Evolutionary conservation across 1,140 invertebrate genomes (phyloP).

Genomic region (Cyphomyrmex costatus): DNA sequence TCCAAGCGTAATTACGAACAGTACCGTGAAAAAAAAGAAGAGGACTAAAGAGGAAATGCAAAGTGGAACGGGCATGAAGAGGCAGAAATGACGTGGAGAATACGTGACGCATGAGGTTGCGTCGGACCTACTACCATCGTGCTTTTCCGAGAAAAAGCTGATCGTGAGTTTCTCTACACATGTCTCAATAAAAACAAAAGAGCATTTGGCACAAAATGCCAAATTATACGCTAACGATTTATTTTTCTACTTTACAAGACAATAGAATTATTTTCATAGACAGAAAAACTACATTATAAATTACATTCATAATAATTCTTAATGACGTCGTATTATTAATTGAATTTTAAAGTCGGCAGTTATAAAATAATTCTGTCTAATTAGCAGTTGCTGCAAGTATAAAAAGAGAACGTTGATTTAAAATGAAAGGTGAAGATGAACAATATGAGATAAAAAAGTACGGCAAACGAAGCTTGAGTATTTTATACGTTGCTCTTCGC

Average conservation of each 20-base stretch:
- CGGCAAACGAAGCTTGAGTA: not conserved
- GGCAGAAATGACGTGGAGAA: conserved; percentile 52
- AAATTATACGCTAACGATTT: not conserved
- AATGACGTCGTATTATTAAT: conserved; percentile 17
- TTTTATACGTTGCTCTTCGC: not conserved
- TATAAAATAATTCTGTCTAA: conserved; percentile 12
- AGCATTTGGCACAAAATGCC: not conserved
- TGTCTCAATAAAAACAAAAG: conserved; percentile 2
- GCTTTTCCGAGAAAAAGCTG: conserved; percentile 41
- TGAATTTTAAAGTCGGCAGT: conserved; percentile 3
- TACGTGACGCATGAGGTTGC: conserved; percentile 55
- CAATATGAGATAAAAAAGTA: not conserved
- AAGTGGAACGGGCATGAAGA: conserved; percentile 45
- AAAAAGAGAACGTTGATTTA: not conserved
- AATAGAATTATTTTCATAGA: not conserved
- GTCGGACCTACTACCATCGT: conserved; percentile 63
- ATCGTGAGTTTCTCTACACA: conserved; percentile 50
- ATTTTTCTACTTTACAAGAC: not conserved
- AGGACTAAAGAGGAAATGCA: conserved; percentile 40
- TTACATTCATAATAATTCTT: not conserved
- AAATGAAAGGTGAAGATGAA: not conserved
- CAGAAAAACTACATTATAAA: conserved; percentile 5
- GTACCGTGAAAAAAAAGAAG: conserved; percentile 71
- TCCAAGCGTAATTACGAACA: conserved; percentile 79
- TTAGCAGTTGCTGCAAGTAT: conserved; percentile 23